Base-by-base conservation (phyloP, 2,888 invertebrate species). In the Mythimna loreyi region DNA sequence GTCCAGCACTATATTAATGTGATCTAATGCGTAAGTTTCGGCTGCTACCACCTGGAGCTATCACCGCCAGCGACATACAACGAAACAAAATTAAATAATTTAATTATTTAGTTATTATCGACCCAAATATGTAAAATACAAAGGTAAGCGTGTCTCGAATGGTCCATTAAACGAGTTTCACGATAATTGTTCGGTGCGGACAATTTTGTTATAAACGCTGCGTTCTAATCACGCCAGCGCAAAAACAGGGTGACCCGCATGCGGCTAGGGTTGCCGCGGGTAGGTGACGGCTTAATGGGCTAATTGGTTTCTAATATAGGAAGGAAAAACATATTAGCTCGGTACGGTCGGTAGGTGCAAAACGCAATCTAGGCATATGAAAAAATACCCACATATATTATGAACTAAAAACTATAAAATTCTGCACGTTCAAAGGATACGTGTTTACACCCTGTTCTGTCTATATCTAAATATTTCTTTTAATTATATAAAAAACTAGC, bases 191-290 rank as follows among this genome's bases (percentile, higher is more conserved):
- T 81, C 76, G 60, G 79, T 58, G 70, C 77, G 77, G 71, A 84
- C 83, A 83, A 87, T 88, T 87, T 88, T 85, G 87, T 83, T 80
- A 80, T 82, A 83, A 85, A 86, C 83, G 81, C 72, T 78, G 79
- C 63, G 77, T 78, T 79, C 81, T 88, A 89, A 88, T 88, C 84
- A 85, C 83, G 84, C 75, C 69, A 75, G 78, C 74, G 85, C 88
- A 88, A 87, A 87, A 89, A 89, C 82, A 84, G 74, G 85, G 86
- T 86, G 86, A 87, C 87, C 89, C 66, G 85, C 60, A 81, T 78
- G 75, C 9, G 8, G 56, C 25, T 67, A 83, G 84, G 84, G 84
- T 21, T 84, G 82, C 11, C 79, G 7, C 49, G 9, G 25, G 19
- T 30, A 25, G 47, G 40, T 30, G 25, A 58, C 13, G 21, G 30